These are phyloP conservation scores for Tiphia femorata DNA, from an alignment of 2,888 invertebrate species.

Conservation along the genomic window DNA sequence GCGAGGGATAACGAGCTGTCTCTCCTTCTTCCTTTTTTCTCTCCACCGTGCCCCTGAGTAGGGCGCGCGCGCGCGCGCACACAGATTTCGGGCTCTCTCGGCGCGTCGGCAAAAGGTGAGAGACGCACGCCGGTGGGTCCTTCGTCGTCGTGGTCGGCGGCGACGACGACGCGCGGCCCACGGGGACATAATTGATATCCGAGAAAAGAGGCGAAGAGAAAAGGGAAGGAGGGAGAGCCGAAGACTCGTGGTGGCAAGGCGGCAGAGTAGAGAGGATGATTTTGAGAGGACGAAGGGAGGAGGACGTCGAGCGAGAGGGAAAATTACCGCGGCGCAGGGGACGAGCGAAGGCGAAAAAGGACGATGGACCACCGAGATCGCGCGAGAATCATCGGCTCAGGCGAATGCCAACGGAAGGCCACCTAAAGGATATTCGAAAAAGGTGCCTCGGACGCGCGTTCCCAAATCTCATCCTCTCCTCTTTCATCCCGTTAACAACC, in stretches of 20 bases:
- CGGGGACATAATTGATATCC: constrained; percentile 59
- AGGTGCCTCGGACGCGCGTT: too few relatives aligned
- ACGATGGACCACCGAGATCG: constrained; percentile 54
- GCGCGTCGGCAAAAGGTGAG: constrained; percentile 40
- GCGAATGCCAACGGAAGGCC: constrained; percentile 30
- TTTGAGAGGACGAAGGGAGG: constrained; percentile 26
- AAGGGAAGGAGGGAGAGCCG: too few relatives aligned
- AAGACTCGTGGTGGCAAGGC: constrained; percentile 16
- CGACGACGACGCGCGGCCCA: constrained; percentile 40
- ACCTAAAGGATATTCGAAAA: too few relatives aligned
- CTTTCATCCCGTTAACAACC: constrained; percentile 3
- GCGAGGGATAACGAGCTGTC: constrained; percentile 59
- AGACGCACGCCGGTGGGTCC: constrained; percentile 53
- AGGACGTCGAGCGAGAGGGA: constrained; percentile 34
- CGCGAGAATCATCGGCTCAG: constrained; percentile 39
- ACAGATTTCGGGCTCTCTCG: too few relatives aligned
- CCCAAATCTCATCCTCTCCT: constrained; percentile 1
- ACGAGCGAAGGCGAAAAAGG: constrained; percentile 26
- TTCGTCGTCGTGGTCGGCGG: too few relatives aligned
- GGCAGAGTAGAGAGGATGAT: constrained; percentile 27
- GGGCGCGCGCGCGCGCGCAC: not conserved
- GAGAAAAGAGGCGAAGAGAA: constrained; percentile 45
- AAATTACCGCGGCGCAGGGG: constrained; percentile 36
- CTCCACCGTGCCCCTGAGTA: constrained; percentile 4
- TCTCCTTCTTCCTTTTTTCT: constrained; percentile 12